Evolutionary conservation across 35 echinoderm and acorn worm species (phyloP).

Genomic region (Heliocidaris erythrogramma): DNA sequence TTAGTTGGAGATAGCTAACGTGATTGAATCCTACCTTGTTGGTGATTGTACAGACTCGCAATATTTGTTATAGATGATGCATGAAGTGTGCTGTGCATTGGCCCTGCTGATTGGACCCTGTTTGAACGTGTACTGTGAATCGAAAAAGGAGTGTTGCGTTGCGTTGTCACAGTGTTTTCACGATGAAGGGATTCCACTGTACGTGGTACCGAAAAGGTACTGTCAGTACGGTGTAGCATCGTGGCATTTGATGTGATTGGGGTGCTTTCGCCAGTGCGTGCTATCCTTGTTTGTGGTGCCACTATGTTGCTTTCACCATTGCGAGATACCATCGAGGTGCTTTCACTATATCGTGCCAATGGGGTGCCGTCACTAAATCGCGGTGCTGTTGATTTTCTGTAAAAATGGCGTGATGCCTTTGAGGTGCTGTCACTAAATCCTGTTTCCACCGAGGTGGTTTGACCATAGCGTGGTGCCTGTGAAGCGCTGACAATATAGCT

Average conservation of each 20-base stretch:
- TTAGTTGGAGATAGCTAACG: too few relatives aligned
- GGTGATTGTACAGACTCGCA: background rate
- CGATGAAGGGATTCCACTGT: background rate
- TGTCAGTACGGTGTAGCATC: background rate
- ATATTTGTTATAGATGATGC: background rate
- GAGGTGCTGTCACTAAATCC: too few relatives aligned
- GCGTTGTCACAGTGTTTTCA: background rate
- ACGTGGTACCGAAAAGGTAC: background rate
- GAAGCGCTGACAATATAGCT: background rate
- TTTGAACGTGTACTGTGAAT: background rate
- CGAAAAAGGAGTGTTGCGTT: background rate
- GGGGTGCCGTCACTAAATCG: background rate
- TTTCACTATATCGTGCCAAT: background rate
- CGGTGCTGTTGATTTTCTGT: background rate
- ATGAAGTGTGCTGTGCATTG: background rate
- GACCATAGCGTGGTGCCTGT: background rate
- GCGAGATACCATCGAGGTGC: background rate
- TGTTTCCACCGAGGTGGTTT: too few relatives aligned
- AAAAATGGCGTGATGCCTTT: too few relatives aligned
- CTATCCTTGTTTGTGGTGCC: background rate
- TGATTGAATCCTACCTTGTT: background rate
- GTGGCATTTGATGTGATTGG: background rate
- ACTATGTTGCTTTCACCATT: background rate
- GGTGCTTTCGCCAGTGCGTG: background rate
- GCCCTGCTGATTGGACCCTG: background rate